phyloP scores from a whole-genome alignment of 2,888 invertebrate genomes.

The Ypsolopha scabrella region DNA sequence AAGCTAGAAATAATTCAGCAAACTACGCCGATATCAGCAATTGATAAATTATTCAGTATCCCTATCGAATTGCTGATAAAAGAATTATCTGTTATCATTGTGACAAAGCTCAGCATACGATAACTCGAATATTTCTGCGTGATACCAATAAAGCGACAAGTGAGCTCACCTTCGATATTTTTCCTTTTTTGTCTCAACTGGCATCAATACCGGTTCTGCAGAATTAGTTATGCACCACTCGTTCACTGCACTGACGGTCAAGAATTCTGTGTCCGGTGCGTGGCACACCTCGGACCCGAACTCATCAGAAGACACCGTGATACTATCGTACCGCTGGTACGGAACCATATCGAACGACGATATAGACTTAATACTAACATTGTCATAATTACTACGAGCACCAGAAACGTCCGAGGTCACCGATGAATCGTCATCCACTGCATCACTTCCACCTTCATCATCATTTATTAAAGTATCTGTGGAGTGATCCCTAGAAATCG shows the following conservation, averaged over 20 bases:
- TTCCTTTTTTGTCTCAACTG: conserved; percentile 61
- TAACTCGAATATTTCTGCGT: conserved; percentile 47
- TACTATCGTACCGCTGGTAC: conserved; percentile 62
- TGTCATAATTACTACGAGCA: conserved; percentile 56
- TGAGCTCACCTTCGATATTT: conserved; percentile 65
- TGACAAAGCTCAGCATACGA: conserved; percentile 37
- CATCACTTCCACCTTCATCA: conserved; percentile 32
- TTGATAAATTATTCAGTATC: neutral
- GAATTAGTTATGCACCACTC: conserved; percentile 63
- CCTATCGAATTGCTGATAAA: neutral
- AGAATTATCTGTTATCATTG: conserved; percentile 38
- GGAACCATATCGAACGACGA: conserved; percentile 64
- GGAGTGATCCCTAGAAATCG: conserved; percentile 55
- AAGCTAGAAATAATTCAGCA: too few relatives aligned
- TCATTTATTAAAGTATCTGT: conserved; percentile 61
- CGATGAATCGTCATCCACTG: conserved; percentile 43
- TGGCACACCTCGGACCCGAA: conserved; percentile 64
- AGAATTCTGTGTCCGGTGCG: conserved; percentile 56
- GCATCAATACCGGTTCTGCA: conserved; percentile 48
- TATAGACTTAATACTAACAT: conserved; percentile 64
- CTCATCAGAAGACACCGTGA: conserved; percentile 64
- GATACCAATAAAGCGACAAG: conserved; percentile 23
- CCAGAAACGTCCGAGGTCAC: conserved; percentile 43
- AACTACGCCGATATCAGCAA: neutral
- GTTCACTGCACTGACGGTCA: conserved; percentile 65